A percentile compares a stretch with the other conserved stretches of the same genome.
Conservation (phyloP, 2,113 vertebrate genomes). For the Ursus arctos region DNA sequence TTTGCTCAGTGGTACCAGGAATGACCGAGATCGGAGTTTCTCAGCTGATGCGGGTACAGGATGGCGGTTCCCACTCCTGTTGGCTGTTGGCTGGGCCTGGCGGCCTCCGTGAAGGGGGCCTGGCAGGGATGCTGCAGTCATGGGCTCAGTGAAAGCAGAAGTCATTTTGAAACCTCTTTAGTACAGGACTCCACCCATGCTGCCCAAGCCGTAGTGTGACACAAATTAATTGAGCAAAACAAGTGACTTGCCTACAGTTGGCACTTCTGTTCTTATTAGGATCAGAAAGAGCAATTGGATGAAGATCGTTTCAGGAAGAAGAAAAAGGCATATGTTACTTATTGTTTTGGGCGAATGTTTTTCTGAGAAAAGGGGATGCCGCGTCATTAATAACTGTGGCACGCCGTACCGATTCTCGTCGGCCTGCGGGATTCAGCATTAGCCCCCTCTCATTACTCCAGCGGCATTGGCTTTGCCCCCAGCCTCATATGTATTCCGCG, state of each 20-base stretch:
- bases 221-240: conserved; percentile 80
- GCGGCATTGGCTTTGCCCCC: conserved; percentile 82
- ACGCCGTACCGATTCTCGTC: conserved; percentile 82
- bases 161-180: neutral
- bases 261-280: conserved; percentile 77
- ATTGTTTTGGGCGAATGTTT: conserved; percentile 87
- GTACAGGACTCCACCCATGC: conserved; percentile 5
- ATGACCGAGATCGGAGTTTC: neutral
- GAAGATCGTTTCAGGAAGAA: conserved; percentile 80
- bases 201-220: conserved; percentile 61
- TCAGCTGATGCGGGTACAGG: too few species aligned
- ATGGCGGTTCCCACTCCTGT: neutral
- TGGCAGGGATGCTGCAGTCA: neutral
- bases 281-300: conserved; percentile 80
- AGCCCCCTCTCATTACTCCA: conserved; percentile 85
- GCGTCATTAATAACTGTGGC: conserved; percentile 88
- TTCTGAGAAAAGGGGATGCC: conserved; percentile 85
- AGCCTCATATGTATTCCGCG: conserved; percentile 88
- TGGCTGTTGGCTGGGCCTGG: neutral
- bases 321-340: conserved; percentile 87
- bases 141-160: conserved; percentile 11
- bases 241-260: conserved; percentile 65
- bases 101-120: neutral
- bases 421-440: conserved; percentile 89
- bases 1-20: neutral